Conservation (phyloP, 2,113 vertebrate genomes). For the Misgurnus anguillicaudatus region DNA sequence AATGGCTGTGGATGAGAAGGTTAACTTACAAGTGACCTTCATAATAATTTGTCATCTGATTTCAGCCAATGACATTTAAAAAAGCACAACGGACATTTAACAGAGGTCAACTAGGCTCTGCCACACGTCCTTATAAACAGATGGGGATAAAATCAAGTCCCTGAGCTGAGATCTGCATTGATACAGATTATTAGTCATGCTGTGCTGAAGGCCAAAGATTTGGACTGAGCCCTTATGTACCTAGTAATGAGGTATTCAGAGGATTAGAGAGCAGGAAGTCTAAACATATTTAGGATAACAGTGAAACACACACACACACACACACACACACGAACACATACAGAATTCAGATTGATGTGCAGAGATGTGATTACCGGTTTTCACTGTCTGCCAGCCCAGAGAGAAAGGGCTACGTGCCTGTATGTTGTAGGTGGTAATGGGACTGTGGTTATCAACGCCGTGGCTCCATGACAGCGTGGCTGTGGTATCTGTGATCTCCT, state of each 20-base stretch:
- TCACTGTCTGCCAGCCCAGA: constrained; percentile 94
- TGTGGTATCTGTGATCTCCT: constrained; percentile 91
- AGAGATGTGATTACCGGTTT: constrained; percentile 83
- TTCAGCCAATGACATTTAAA: constrained; percentile 60
- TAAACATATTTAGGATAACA: no score
- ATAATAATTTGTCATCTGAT: constrained; percentile 57
- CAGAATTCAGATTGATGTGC: background rate
- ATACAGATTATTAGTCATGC: constrained; percentile 20
- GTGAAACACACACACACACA: background rate
- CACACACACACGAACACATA: constrained; percentile 19
- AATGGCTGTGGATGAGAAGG: constrained; percentile 50
- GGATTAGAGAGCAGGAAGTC: constrained; percentile 13
- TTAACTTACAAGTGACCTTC: constrained; percentile 59
- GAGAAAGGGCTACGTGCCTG: constrained; percentile 97
- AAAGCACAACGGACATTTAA: constrained; percentile 53
- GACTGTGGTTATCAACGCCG: constrained; percentile 94
- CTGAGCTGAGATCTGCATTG: background rate
- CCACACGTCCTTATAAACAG: constrained; percentile 42
- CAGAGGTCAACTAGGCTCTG: constrained; percentile 47
- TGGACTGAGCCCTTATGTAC: constrained; percentile 3
- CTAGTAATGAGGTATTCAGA: background rate
- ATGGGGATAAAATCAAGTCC: background rate
- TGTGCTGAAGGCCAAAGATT: background rate
- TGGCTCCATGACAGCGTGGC: constrained; percentile 94
- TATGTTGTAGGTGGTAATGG: constrained; percentile 88